Evolutionary conservation across 2,797 vertebrate genomes (phyloP).

Genomic region (Cossypha polioptera): DNA sequence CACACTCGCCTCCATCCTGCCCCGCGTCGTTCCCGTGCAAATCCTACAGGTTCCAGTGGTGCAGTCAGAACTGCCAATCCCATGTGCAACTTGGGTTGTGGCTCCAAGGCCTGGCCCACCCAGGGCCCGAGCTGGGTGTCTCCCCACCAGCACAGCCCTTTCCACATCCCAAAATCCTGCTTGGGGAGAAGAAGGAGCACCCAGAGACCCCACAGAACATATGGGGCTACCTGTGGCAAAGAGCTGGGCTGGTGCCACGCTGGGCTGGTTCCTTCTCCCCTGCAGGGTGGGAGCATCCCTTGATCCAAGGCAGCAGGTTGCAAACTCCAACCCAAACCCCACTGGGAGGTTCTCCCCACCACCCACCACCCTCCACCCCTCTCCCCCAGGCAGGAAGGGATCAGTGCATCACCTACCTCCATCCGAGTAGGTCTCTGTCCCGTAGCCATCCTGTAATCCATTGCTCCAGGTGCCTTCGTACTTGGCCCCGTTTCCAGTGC

Average conservation of each 20-base stretch:
- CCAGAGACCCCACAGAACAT: not conserved
- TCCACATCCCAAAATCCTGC: not conserved
- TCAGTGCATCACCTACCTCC: conserved; percentile 85
- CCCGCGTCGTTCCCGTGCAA: not conserved
- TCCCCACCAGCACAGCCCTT: not conserved
- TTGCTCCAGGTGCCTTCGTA: conserved; percentile 99
- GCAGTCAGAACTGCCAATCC: not conserved
- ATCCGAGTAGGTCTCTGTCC: conserved; percentile 97
- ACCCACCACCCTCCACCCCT: not conserved
- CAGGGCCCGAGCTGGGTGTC: fast-evolving
- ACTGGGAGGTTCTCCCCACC: fast-evolving
- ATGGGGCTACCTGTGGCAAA: conserved; percentile 67
- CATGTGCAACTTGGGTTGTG: not conserved
- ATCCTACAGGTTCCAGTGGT: conserved; percentile 49
- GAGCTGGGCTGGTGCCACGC: not conserved
- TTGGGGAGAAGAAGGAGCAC: not conserved
- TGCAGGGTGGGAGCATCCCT: not conserved
- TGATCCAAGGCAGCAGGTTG: not conserved
- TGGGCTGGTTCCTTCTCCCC: not conserved
- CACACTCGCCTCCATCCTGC: not conserved
- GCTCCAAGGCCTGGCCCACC: not conserved
- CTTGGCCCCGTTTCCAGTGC: conserved; percentile 91
- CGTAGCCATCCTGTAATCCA: conserved; percentile 97
- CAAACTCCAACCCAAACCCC: not conserved
- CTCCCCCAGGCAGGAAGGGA: not conserved